Evolutionary conservation across 2,113 vertebrate genomes (phyloP).

Genomic region (Callocephalon fimbriatum): DNA sequence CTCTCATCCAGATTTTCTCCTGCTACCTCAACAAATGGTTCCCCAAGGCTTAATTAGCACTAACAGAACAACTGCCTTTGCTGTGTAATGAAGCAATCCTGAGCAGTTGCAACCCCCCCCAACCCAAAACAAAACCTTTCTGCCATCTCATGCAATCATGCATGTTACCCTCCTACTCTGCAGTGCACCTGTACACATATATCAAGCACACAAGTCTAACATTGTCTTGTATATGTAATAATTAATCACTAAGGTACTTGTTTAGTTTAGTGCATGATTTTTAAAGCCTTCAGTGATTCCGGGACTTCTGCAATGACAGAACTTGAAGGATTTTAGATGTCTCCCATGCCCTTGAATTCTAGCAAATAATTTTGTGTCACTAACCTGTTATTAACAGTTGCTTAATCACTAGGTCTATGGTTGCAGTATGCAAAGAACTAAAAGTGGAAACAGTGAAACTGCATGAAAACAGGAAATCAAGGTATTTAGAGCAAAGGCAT

Average conservation of each 20-base stretch:
- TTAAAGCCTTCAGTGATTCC: not conserved
- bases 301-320: not conserved
- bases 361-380: not conserved
- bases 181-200: not conserved
- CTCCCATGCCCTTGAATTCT: not conserved
- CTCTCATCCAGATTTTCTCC: not conserved
- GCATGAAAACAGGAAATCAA: not conserved
- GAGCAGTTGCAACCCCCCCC: not conserved
- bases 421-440: not conserved
- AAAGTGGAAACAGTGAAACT: not conserved
- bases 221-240: not conserved
- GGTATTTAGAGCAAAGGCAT: not conserved
- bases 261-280: not conserved
- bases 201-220: not conserved
- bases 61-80: not conserved
- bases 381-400: not conserved
- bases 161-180: not conserved
- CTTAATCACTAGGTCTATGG: not conserved
- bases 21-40: not conserved
- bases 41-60: slow-evolving; percentile 25
- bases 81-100: not conserved
- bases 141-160: not conserved
- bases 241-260: not conserved
- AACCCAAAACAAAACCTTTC: not conserved
- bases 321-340: not conserved